These are phyloP conservation scores for Rhyacophila brunnea DNA, from an alignment of 1,140 invertebrate species.

Conservation along the genomic window DNA sequence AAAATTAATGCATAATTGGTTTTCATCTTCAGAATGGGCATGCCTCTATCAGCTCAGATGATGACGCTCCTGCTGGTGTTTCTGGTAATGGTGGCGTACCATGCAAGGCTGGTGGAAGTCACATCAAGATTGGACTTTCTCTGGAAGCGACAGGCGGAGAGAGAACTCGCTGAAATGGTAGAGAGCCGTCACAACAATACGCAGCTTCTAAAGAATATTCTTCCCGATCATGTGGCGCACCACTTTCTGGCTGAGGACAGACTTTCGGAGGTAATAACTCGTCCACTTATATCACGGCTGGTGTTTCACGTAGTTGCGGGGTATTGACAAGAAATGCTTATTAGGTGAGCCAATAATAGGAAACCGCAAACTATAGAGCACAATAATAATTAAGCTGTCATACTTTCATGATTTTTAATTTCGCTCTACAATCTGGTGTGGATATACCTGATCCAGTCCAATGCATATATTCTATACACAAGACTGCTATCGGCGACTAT, in stretches of 20 bases:
- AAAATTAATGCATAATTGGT: too few relatives aligned
- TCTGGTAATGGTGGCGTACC: slow-evolving; percentile 84
- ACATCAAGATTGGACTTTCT: slow-evolving; percentile 90
- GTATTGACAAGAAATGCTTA: too few relatives aligned
- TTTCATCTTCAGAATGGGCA: slow-evolving; percentile 44
- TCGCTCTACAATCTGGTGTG: too few relatives aligned
- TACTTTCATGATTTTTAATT: too few relatives aligned
- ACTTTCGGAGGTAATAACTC: slow-evolving; percentile 66
- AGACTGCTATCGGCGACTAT: too few relatives aligned
- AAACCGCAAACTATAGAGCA: too few relatives aligned
- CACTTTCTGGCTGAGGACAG: slow-evolving; percentile 79
- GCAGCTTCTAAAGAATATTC: slow-evolving; percentile 86
- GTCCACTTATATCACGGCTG: too few relatives aligned
- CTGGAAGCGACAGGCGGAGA: slow-evolving; percentile 91
- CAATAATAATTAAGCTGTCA: too few relatives aligned
- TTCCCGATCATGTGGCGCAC: slow-evolving; percentile 96
- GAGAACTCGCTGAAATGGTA: slow-evolving; percentile 88
- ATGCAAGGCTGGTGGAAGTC: slow-evolving; percentile 86
- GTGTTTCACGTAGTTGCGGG: too few relatives aligned
- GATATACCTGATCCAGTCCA: too few relatives aligned
- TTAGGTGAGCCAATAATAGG: too few relatives aligned
- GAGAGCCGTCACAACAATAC: slow-evolving; percentile 83
- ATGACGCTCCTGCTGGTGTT: slow-evolving; percentile 78
- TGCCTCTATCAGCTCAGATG: slow-evolving; percentile 75
- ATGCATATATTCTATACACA: too few relatives aligned